Percentiles rank a stretch among this genome's conserved stretches.
Conservation (phyloP, 2,888 invertebrate species). For the Polydrusus pterygomalis region DNA sequence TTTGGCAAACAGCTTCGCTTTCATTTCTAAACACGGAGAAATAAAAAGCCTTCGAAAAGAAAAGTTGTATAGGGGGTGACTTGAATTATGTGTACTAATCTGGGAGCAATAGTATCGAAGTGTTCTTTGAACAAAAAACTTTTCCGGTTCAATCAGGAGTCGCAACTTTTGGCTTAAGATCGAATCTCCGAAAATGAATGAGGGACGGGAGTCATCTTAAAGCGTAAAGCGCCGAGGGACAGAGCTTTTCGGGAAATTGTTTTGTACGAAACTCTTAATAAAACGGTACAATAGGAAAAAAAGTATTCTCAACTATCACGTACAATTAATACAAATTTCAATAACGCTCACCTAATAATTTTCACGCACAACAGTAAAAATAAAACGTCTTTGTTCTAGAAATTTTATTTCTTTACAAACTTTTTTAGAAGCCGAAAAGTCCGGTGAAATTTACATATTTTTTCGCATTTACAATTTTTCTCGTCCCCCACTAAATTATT, state of each 20-base stretch:
- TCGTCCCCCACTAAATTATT: not conserved
- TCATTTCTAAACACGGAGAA: conserved; percentile 35
- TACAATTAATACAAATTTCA: too few relatives aligned
- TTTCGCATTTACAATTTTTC: not conserved
- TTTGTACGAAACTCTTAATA: not conserved
- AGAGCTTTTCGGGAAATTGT: not conserved
- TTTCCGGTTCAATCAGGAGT: conserved; percentile 27
- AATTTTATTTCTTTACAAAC: too few relatives aligned
- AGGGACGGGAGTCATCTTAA: conserved; percentile 1
- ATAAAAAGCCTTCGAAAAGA: conserved; percentile 33
- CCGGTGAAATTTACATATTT: too few relatives aligned
- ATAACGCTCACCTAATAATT: too few relatives aligned
- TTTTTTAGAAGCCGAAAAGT: too few relatives aligned
- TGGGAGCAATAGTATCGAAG: conserved; percentile 30
- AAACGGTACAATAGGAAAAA: too few relatives aligned
- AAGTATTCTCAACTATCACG: too few relatives aligned
- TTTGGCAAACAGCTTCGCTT: conserved; percentile 47
- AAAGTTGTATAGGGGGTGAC: conserved; percentile 27
- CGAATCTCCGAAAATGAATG: conserved; percentile 5
- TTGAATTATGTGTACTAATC: conserved; percentile 42
- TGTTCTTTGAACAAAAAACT: conserved; percentile 37
- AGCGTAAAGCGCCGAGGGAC: not conserved
- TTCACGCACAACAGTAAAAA: too few relatives aligned
- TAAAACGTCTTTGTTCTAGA: too few relatives aligned
- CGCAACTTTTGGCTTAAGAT: conserved; percentile 23